These are phyloP conservation scores for Fistularia tabacaria DNA, from an alignment of 2,797 vertebrate genomes.

Conservation along the genomic window DNA sequence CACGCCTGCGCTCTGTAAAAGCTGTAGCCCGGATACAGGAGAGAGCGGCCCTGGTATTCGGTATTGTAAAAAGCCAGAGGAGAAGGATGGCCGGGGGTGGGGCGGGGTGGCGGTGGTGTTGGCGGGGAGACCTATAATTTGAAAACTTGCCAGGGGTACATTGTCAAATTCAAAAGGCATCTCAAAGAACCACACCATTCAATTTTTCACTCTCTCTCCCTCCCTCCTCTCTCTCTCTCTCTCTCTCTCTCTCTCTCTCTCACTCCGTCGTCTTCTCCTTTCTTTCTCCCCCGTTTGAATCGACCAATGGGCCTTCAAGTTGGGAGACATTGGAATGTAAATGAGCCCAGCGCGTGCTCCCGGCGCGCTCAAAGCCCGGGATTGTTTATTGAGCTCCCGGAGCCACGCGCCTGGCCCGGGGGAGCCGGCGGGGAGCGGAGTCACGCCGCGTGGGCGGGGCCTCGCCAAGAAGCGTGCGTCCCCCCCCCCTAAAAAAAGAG, in stretches of 20 bases:
- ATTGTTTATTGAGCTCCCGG: slow-evolving; percentile 85
- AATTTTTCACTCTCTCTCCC: slow-evolving; percentile 55
- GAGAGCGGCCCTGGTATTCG: slow-evolving; percentile 68
- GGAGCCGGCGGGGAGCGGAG: slow-evolving; percentile 73
- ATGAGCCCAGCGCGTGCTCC: slow-evolving; percentile 83
- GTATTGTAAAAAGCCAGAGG: slow-evolving; percentile 68
- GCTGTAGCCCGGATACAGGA: slow-evolving; percentile 71
- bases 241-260: slow-evolving; percentile 40
- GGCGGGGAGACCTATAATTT: slow-evolving; percentile 64
- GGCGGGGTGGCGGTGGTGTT: slow-evolving; percentile 50
- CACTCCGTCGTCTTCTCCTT: slow-evolving; percentile 36
- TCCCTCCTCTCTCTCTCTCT: slow-evolving; percentile 40
- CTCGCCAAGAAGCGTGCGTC: slow-evolving; percentile 78
- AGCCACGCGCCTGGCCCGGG: slow-evolving; percentile 87
- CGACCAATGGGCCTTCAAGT: slow-evolving; percentile 79
- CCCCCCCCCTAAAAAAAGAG: slow-evolving; percentile 31
- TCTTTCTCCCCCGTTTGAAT: slow-evolving; percentile 78
- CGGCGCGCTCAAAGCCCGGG: slow-evolving; percentile 79
- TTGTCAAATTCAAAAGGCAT: slow-evolving; percentile 79
- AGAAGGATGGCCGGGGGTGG: slow-evolving; percentile 65
- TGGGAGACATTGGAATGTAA: slow-evolving; percentile 81
- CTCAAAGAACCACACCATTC: slow-evolving; percentile 78
- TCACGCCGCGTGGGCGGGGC: slow-evolving; percentile 80
- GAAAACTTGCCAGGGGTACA: slow-evolving; percentile 76
- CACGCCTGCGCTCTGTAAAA: slow-evolving; percentile 64